Evolutionary conservation across 2,888 invertebrate species (phyloP), one percentile per base, ranked within the genome.

Genomic region (Eristalinus aeneus): DNA sequence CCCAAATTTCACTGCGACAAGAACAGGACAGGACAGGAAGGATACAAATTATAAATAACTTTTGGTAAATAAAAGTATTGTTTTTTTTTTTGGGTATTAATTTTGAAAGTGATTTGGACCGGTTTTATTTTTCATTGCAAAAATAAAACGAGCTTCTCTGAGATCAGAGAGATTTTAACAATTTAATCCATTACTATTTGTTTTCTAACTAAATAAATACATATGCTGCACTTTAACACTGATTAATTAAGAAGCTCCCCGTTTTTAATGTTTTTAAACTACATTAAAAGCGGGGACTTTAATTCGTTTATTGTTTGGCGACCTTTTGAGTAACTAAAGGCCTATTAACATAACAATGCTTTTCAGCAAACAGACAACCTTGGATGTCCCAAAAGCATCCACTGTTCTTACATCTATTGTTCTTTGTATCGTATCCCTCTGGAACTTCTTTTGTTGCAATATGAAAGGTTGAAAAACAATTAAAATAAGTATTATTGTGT

Each of bases 401-500:
- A 34, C n/a, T 32, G 32, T 53, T 65, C 54, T 64, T 53, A 65
- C 34, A 39, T 61, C 60, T 31, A 78, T 69, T 83, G 64, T 68
- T 82, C 56, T 74, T 58, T 58, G 60, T 27, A 34, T 64, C 31
- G 32, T 31, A 71, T 58, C 61, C 60, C 56, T 79, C 63, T 58
- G 54, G 58, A 84, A 71, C 54, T 23, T 78, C 22, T 54, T 74
- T 69, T 74, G 58, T 83, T 27, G 63, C 65, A 65, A 75, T 36
- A 85, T 76, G 68, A 85, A 81, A 76, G 72, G 85, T 80, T 85
- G 72, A 72, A 80, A 68, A 75, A 80, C 85, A 85, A 85, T 85
- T 81, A 85, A 85, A 85, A 72, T 34, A 60, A 72, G 76, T 61
- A 80, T 81, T 85, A 76, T 85, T 85, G 75, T 73, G 76, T 80